phyloP scores from a whole-genome alignment of 2,113 vertebrate genomes.

The Hippoglossus stenolepis region DNA sequence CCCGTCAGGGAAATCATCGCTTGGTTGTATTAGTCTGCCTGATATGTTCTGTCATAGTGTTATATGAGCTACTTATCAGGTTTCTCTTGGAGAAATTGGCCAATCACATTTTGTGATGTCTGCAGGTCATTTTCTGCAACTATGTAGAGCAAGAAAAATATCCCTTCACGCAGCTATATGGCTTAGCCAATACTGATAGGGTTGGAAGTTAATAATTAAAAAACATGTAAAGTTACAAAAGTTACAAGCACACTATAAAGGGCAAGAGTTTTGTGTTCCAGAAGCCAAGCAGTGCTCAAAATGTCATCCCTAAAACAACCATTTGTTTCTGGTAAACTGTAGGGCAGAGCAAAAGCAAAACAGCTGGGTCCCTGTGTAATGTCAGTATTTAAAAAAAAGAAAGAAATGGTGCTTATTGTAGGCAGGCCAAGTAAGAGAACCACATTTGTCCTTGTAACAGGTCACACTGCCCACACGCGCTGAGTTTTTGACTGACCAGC shows the following conservation, averaged over 20 bases:
- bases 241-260: background rate
- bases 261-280: too few relatives aligned
- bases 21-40: conserved; percentile 4
- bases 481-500: conserved; percentile 57
- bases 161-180: background rate
- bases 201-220: conserved; percentile 2
- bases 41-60: background rate
- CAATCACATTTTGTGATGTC: background rate
- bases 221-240: background rate
- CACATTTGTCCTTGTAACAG: conserved; percentile 53
- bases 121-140: background rate
- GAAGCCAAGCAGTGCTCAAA: background rate
- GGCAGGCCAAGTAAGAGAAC: background rate
- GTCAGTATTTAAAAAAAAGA: conserved; percentile 5
- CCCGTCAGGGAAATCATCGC: background rate
- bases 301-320: background rate
- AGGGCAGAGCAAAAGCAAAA: conserved; percentile 8
- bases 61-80: background rate
- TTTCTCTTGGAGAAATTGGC: background rate
- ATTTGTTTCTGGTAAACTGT: background rate
- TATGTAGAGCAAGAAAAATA: background rate
- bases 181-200: background rate
- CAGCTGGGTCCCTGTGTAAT: background rate
- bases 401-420: too few relatives aligned
- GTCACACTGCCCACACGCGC: conserved; percentile 42